phyloP scores from a whole-genome alignment of 2,888 invertebrate genomes.

The Napeogenes sylphis region DNA sequence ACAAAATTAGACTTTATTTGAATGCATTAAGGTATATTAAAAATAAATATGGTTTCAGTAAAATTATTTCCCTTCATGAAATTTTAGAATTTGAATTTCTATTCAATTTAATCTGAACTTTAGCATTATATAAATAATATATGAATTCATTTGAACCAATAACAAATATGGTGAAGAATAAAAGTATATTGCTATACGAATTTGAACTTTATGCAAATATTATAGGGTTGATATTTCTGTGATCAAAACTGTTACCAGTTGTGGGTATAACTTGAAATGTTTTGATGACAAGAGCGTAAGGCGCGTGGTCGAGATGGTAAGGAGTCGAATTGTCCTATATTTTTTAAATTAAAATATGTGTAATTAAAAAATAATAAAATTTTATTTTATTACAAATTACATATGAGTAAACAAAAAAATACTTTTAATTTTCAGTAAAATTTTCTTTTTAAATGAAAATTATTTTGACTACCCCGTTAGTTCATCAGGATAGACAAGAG shows the following conservation, averaged over 20 bases:
- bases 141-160: slow-evolving; percentile 23
- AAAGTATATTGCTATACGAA: slow-evolving; percentile 40
- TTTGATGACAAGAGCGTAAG: slow-evolving; percentile 74
- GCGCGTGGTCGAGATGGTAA: slow-evolving; percentile 43
- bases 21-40: background rate
- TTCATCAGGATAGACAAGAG: no score
- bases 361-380: no score
- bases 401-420: no score
- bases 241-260: slow-evolving; percentile 35
- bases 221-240: slow-evolving; percentile 36
- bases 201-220: slow-evolving; percentile 36
- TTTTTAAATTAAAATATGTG: background rate
- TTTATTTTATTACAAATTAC: no score
- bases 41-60: background rate
- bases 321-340: slow-evolving; percentile 38
- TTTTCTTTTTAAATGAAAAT: no score
- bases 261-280: slow-evolving; percentile 67
- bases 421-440: no score
- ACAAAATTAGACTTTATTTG: slow-evolving; percentile 14
- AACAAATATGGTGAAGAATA: slow-evolving; percentile 12
- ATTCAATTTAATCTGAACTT: slow-evolving; percentile 19
- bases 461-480: no score
- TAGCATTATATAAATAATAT: background rate
- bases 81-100: slow-evolving; percentile 24
- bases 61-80: slow-evolving; percentile 6